Percentiles rank a stretch among this genome's conserved stretches.
These are phyloP conservation scores for Acarapis woodi DNA, from an alignment of 1,140 invertebrate genomes.

Conservation along the genomic window DNA sequence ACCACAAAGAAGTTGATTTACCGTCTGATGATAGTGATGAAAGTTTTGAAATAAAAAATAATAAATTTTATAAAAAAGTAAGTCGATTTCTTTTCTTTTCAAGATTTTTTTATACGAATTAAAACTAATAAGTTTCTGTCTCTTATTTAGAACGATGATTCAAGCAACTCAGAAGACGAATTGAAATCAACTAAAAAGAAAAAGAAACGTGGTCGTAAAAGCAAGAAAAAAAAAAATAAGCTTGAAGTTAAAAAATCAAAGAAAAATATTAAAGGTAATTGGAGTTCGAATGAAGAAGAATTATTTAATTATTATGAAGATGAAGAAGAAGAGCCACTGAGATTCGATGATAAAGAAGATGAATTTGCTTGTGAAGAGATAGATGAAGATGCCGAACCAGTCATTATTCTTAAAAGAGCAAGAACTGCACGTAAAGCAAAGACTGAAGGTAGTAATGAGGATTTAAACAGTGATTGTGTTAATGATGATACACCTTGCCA, in stretches of 20 bases:
- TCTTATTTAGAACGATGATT: constrained; percentile 1
- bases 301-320: too few relatives aligned
- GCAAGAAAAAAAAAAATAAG: constrained; percentile 6
- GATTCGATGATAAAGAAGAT: constrained; percentile 14
- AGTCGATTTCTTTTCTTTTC: too few relatives aligned
- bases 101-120: too few relatives aligned
- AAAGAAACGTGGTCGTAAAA: background rate
- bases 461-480: background rate
- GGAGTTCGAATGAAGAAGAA: constrained; percentile 7
- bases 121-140: too few relatives aligned
- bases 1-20: background rate
- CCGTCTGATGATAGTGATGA: background rate
- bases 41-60: background rate
- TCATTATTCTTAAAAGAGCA: constrained; percentile 26
- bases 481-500: constrained; percentile 31
- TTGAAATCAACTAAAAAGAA: background rate
- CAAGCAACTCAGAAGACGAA: background rate
- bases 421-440: constrained; percentile 30
- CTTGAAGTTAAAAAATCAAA: constrained; percentile 5
- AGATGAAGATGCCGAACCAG: constrained; percentile 18
- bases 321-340: constrained; percentile 12
- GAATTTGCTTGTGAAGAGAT: constrained; percentile 16
- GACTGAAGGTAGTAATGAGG: constrained; percentile 6
- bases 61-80: background rate
- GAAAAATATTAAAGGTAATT: background rate